Conservation (phyloP, 2,888 invertebrate species). For the Eristalis arbustorum region DNA sequence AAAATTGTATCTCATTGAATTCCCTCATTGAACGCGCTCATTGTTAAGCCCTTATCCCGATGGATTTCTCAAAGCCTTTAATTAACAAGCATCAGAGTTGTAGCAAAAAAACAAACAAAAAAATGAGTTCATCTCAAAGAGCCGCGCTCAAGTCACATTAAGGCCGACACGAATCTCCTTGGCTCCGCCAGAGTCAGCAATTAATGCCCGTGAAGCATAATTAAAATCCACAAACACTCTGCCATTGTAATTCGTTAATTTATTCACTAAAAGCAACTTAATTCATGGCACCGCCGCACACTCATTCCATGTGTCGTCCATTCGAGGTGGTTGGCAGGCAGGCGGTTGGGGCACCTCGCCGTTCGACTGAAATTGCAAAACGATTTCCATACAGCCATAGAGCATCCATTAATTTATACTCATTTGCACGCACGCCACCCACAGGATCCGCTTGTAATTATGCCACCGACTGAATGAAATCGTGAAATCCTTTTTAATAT, state of each 20-base stretch:
- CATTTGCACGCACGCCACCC: conserved; percentile 31
- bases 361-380: conserved; percentile 32
- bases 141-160: not conserved
- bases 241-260: conserved; percentile 37
- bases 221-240: conserved; percentile 29
- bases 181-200: not conserved
- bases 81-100: not conserved
- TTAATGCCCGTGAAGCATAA: conserved; percentile 17
- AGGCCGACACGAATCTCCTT: not conserved
- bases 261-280: conserved; percentile 42
- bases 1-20: too few relatives aligned
- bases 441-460: conserved; percentile 33
- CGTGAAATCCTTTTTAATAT: conserved; percentile 40
- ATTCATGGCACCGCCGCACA: not conserved
- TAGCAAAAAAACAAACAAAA: not conserved
- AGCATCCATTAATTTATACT: conserved; percentile 53
- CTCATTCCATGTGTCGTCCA: not conserved
- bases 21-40: too few relatives aligned
- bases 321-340: not conserved
- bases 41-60: not conserved
- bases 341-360: not conserved
- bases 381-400: conserved; percentile 37
- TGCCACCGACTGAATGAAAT: conserved; percentile 27
- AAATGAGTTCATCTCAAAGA: not conserved
- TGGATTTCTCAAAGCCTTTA: not conserved